A percentile compares a stretch with the other conserved stretches of the same genome.
Conservation (phyloP, 2,888 invertebrate species). For the Thysanoteuthis rhombus region DNA sequence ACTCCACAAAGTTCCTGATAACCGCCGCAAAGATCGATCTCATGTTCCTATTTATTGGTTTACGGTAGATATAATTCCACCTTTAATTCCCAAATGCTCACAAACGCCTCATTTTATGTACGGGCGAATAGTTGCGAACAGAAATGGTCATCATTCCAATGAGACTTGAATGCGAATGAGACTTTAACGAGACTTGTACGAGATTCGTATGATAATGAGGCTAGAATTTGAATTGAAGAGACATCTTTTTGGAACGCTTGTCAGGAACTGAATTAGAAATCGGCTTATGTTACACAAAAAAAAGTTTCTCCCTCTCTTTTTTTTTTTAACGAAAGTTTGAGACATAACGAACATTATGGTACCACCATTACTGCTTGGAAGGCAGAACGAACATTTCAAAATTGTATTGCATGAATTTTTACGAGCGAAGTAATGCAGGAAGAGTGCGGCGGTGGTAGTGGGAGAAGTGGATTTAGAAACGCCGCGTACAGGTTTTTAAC, state of each 20-base stretch:
- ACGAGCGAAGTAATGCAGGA: neutral
- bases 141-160: neutral
- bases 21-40: neutral
- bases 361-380: neutral
- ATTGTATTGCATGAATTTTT: neutral
- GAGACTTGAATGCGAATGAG: neutral
- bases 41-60: neutral
- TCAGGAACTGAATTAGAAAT: neutral
- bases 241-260: neutral
- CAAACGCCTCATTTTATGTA: slow-evolving; percentile 12
- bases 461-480: neutral
- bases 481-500: neutral
- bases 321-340: neutral
- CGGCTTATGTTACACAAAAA: neutral
- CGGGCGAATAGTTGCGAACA: neutral
- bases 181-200: neutral
- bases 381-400: neutral
- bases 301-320: neutral
- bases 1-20: neutral
- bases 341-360: neutral
- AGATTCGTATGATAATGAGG: slow-evolving; percentile 12
- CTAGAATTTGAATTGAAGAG: neutral
- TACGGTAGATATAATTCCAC: neutral
- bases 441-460: neutral
- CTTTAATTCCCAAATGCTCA: neutral